Base-by-base conservation (phyloP, 1,140 invertebrate genomes). In the Steinernema feltiae region DNA sequence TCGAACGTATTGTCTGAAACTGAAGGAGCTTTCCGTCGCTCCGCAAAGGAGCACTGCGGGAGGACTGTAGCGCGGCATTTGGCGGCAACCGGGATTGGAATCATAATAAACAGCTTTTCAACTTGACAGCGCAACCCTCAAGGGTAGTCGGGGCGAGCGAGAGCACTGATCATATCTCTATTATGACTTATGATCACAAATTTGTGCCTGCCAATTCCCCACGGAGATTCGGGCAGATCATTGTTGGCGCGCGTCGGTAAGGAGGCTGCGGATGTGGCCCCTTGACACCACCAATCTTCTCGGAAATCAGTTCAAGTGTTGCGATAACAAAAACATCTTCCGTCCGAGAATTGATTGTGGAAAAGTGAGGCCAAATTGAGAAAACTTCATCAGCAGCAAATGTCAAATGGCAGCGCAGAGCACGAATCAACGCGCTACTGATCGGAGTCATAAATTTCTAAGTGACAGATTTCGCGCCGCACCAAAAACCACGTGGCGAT, bases 301-400 rank as follows among this genome's bases (percentile, higher is more conserved):
- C 7, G 41, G 41, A 63, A 63, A 63, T 63, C 53, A 63, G 53
- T 63, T 63, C 53, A 63, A 63, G 53, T 63, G 53, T 63, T 63
- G 53, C 53, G 53, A 63, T 63, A 63, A 63, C 53, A 63, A 63
- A 63, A 63, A 63, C 53, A 63, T 63, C 7, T 27, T 63, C 53
- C 53, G 24, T 63, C 53, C 24, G 53, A 21, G 53, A 63, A 63
- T 63, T 63, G 24, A 41, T 7, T 41, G 7, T 7, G 53, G 24
- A 27, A 12, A 27, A 12, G 15, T 21, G 24, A n/a, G 24, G 24
- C 7, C 2, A 15, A 21, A 15, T 63, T 21, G 2, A n/a, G 3
- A 12, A 7, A 7, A 63, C 7, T 63, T 63, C 24, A 63, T 63
- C 53, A 63, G 24, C 7, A 15, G 7, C 53, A 27, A 21, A 63